Evolutionary conservation across 2,888 invertebrate species (phyloP), one percentile per base, ranked within the genome.

Genomic region (Mythimna albipuncta): DNA sequence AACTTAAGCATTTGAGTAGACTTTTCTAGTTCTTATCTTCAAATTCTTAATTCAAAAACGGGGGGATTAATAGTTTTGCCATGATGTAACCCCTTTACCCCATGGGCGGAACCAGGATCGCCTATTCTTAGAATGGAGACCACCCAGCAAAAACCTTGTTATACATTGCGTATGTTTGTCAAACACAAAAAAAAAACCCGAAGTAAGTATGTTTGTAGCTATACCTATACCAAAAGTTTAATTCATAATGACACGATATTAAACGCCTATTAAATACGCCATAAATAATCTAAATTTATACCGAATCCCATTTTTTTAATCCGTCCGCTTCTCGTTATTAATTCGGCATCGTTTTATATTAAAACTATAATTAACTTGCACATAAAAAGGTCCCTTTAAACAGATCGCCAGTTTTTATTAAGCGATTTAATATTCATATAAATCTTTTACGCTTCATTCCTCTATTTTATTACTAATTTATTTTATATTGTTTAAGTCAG

Each of bases 211-310:
- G 79, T 64, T 26, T 2, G 26, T 26, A 47, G 16, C 47, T 47
- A 47, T 47, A 47, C 47, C 47, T 47, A 47, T 47, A 47, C 47
- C 69, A 68, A 75, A 79, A 72, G 11, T 74, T 85, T 84, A 84
- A 89, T 83, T 87, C 85, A 88, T 85, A 90, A 92, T 87, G 92
- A 90, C 90, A 90, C 79, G 82, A 91, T 88, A 93, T 91, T 91
- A 94, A 92, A 90, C 85, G 87, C 89, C 91, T 88, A 92, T 93
- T 92, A 93, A 92, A 93, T 83, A 82, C 63, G 84, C 79, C 93
- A 94, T 96, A 95, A 95, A 95, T 96, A 89, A 93, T 89, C 85
- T 75, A 91, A 94, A 94, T 95, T 95, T 95, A 95, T 93, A 94
- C 90, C 91, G 92, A 92, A 93, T 92, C 92, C 92, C 92, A 91